Evolutionary conservation across 2,797 vertebrate species (phyloP), one percentile per base, ranked within the genome.

Genomic region (Phrynocephalus forsythii): DNA sequence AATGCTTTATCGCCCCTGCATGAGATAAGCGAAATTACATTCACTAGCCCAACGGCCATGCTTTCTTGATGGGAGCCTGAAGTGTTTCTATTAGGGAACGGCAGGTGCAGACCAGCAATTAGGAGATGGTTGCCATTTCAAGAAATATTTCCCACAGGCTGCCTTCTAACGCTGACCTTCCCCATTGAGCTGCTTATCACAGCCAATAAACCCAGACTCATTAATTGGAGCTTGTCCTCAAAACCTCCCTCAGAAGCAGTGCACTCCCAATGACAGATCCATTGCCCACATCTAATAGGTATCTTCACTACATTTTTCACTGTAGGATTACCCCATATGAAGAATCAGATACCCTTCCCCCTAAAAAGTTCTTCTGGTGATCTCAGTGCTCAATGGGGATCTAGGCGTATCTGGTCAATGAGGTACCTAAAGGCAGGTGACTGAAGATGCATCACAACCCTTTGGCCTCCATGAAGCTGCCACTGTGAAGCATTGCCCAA

Each of bases 151-250:
- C 92, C 92, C 92, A 90, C 92, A 90, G 86, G 76, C 75, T 91
- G 87, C 90, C 89, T 89, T 90, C 73, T 18, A 86, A 79, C 66
- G 30, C 76, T 10, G 67, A 90, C 93, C 87, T 93, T 92, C 88
- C 76, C 52, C 24, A 28, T 85, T 85, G 81, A 50, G 87, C 80
- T 86, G 91, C 90, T 93, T 95, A 94, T 94, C 90, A 90, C 86
- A 1, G 7, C 30, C 82, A 86, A 86, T 88, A 92, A 95, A 92
- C 90, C 66, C 91, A 93, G 92, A 80, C 91, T 92, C 81, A 86
- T 91, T 94, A 94, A 94, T 94, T 94, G 94, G 93, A 91, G 69
- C 84, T 56, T 90, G 87, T 79, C 84, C 91, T 95, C 87, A 82
- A 77, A 91, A 86, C 2, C 28, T 56, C 52, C 52, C 52, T 56